A percentile compares a stretch with the other conserved stretches of the same genome.
phyloP scores from a whole-genome alignment of 1,140 invertebrate species.

The Bombus vancouverensis region DNA sequence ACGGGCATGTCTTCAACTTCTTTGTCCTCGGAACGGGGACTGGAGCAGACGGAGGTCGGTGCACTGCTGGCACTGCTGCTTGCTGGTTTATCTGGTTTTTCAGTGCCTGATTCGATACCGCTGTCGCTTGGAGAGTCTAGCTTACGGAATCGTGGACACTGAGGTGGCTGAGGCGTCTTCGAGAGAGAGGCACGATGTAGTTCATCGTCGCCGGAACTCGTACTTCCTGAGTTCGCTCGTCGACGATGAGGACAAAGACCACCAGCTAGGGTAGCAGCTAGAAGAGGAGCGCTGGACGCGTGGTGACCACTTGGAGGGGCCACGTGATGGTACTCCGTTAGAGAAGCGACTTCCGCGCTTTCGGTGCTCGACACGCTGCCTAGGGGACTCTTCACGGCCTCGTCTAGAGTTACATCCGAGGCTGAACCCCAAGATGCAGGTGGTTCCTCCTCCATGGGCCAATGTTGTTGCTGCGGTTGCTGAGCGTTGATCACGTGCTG shows the following conservation, averaged over 20 bases:
- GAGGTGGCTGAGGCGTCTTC: constrained; percentile 80
- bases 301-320: constrained; percentile 79
- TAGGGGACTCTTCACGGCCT: constrained; percentile 91
- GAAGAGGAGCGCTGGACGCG: constrained; percentile 86
- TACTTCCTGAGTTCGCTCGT: constrained; percentile 89
- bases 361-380: constrained; percentile 94
- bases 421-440: constrained; percentile 86
- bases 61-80: constrained; percentile 86
- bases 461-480: constrained; percentile 83
- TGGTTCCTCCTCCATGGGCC: constrained; percentile 81
- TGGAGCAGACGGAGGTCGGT: constrained; percentile 92
- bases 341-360: constrained; percentile 85
- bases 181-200: constrained; percentile 86
- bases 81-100: constrained; percentile 89
- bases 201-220: constrained; percentile 90
- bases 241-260: constrained; percentile 86
- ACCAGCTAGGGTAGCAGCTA: constrained; percentile 90
- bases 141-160: constrained; percentile 87
- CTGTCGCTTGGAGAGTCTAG: constrained; percentile 95
- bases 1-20: constrained; percentile 97
- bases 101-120: constrained; percentile 95
- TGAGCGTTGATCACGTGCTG: constrained; percentile 70
- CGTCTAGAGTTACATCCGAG: constrained; percentile 88
- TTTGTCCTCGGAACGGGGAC: constrained; percentile 92
- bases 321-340: constrained; percentile 85